Evolutionary conservation across 2,888 invertebrate genomes (phyloP), one percentile per base, ranked within the genome.

Genomic region (Epistrophe eligans): DNA sequence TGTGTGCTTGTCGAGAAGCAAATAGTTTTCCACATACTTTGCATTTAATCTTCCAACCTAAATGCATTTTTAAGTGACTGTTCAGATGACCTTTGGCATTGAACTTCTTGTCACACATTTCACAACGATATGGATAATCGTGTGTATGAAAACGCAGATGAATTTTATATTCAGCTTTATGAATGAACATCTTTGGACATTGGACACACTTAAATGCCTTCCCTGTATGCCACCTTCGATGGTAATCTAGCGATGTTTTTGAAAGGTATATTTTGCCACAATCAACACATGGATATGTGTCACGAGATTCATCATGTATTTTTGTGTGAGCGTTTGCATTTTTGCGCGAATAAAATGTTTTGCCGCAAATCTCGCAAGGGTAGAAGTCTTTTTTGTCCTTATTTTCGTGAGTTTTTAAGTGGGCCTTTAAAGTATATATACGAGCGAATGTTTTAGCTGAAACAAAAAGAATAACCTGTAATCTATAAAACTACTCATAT

Each of bases 61-160:
- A 45, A 72, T 82, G 82, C 5, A 58, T 60, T 9, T 77, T 72
- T 11, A 50, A 43, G 45, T 82, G 82, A 8, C 24, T 24, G 38
- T 72, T 77, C 0, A 82, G 13, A 17, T 82, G 82, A 11, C 72
- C 28, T 19, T 77, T 77, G 13, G 58, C 45, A 11, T 38, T 77
- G 35, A 72, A 82, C 15, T 60, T 77, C 35, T 50, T 48, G 10
- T 28, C 66, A 52, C 82, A 82, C 11, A 40, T 45, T 7, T 82
- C 77, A 52, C 82, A 82, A 38, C 72, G 43, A 60, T 66, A 72
- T 5, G 66, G 72, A 45, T 19, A 82, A 24, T 82, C 77, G 17
- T 40, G 48, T 13, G 82, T 77, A 17, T 82, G 82, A 45, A 82
- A 82, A 11, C 82, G 77, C 6, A 72, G 13, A 11, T 82, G 82